A percentile compares a stretch with the other conserved stretches of the same genome.
Conservation (phyloP, 2,888 invertebrate species). For the Polylopha cassiicola region DNA sequence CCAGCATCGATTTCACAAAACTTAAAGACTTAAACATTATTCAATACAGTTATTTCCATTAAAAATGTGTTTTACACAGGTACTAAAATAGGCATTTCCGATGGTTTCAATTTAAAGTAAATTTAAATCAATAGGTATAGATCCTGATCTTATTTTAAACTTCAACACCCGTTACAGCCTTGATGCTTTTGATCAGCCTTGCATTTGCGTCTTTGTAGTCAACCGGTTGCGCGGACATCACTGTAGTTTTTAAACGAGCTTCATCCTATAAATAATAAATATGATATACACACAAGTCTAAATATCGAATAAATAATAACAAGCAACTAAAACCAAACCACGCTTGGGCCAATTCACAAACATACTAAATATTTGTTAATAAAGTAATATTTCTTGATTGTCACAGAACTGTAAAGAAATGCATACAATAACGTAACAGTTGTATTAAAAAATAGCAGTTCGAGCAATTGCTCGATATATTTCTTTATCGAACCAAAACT, state of each 20-base stretch:
- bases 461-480: too few relatives aligned
- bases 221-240: constrained; percentile 82
- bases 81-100: not conserved
- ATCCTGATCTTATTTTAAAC: constrained; percentile 35
- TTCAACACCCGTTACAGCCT: constrained; percentile 78
- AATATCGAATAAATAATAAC: too few relatives aligned
- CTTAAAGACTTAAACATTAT: constrained; percentile 12
- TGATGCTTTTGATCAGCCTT: constrained; percentile 83
- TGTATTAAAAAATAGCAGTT: too few relatives aligned
- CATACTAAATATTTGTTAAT: too few relatives aligned
- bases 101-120: too few relatives aligned
- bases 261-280: constrained; percentile 82
- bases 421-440: not conserved
- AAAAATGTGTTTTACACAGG: constrained; percentile 6
- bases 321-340: too few relatives aligned
- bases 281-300: constrained; percentile 1
- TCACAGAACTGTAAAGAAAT: too few relatives aligned
- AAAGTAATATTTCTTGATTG: too few relatives aligned
- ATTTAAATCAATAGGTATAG: not conserved
- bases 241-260: constrained; percentile 85
- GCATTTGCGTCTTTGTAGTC: constrained; percentile 87
- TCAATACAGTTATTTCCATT: not conserved
- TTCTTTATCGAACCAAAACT: too few relatives aligned
- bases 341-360: too few relatives aligned
- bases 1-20: constrained; percentile 18